Base-by-base conservation (phyloP, 2,888 invertebrate species). In the Drosophila nr. medialis region DNA sequence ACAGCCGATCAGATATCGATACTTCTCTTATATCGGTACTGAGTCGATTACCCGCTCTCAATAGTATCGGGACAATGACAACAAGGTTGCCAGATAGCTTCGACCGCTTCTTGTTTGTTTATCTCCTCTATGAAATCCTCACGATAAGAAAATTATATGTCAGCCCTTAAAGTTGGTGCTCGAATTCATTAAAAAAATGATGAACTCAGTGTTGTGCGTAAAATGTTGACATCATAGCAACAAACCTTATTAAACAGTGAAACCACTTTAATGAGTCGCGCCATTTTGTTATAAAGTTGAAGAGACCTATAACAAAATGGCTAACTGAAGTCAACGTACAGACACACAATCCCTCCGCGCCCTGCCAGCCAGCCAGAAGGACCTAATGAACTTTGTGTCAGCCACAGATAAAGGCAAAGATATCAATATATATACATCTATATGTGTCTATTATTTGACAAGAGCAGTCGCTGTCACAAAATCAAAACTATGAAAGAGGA, bases 401-500 rank as follows among this genome's bases (percentile, higher is more conserved):
- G 49, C 18, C 29, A 49, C 72, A 77, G 81, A 76, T 34, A 64
- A 36, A 63, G 40, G 36, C 45, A 65, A 72, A 24, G 24, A 24
- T n/a, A n/a, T n/a, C n/a, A n/a, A n/a, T n/a, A n/a, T n/a, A n/a
- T n/a, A n/a, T n/a, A n/a, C 15, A 24, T 36, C 15, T 24, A 60
- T 4, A 51, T 30, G 56, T 53, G 70, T 76, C 71, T 80, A 59
- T 77, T 84, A 74, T 86, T 80, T 89, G 77, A 45, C 56, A 70
- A 67, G 72, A 83, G 84, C 77, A 89, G 86, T 77, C 72, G 74
- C 74, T 90, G 90, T 90, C 85, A 86, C 89, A 90, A 86, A 89
- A 80, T 89, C 86, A 83, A 74, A 89, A 75, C 77, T 86, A 90
- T 87, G 90, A 87, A 87, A 75, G 68, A 78, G 66, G 84, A 77